Base-by-base conservation (phyloP, 1,140 invertebrate species). In the Bradynema listronoti region DNA sequence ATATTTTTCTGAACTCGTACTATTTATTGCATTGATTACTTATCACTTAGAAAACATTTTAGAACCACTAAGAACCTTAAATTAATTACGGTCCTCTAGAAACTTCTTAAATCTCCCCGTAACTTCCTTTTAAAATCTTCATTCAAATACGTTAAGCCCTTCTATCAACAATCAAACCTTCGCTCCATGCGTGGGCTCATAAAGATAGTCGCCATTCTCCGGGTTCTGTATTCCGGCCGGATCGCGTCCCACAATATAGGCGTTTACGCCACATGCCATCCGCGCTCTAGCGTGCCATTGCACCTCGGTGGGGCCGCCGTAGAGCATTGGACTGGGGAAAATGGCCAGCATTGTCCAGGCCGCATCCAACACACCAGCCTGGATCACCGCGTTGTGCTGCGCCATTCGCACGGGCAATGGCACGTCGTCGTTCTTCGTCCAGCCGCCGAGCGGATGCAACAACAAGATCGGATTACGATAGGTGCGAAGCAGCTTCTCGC, bases 311-410 rank as follows among this genome's bases (percentile, higher is more conserved):
- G 94, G 94, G 14, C 95, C 95, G 19, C 93, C 95, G 80, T 99
- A 99, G 86, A 93, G 87, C 95, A 99, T 99, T 0, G 94, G 95
- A 61, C 92, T 95, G 0, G 95, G 95, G 80, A 99, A 99, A 70
- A 99, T 96, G 1, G 95, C 92, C 46, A 99, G 80, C 14, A 98
- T 84, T 5, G 95, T 99, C 14, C 85, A 85, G 9, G 86, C 81
- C 11, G 85, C 83, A 75, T 96, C 88, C 33, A 98, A 78, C 2
- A 96, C 83, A 49, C 81, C 80, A 53, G 91, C 88, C 60, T 86
- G 85, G 0, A 98, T 80, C 16, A 50, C 47, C n/a, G 47, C 47
- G 16, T 50, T n/a, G 47, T 50, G 47, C 19, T 50, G 50, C 95
- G 80, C 73, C 89, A 90, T 1, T 89, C 89, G 36, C 16, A 54